These are phyloP conservation scores for Acanthococcus lagerstroemiae DNA, from an alignment of 2,888 invertebrate species.

Conservation along the genomic window DNA sequence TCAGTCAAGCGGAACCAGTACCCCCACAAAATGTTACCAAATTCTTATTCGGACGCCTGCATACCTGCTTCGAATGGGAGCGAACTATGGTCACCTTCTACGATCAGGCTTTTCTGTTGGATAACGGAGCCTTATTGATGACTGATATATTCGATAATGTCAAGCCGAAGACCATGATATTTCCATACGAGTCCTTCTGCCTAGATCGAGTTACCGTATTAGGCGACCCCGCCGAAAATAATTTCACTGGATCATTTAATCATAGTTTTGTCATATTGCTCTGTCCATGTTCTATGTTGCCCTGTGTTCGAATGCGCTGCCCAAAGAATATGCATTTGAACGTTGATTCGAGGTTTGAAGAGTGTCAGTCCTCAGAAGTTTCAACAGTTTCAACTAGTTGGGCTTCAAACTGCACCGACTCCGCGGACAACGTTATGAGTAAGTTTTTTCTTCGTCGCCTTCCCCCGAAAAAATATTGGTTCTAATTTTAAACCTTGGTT, in stretches of 20 bases:
- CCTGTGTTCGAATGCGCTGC: constrained; percentile 8
- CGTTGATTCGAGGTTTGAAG: background rate
- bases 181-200: constrained; percentile 23
- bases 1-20: background rate
- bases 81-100: constrained; percentile 15
- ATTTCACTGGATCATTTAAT: too few relatives aligned
- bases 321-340: background rate
- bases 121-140: constrained; percentile 28
- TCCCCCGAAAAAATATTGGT: too few relatives aligned
- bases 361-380: constrained; percentile 1
- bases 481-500: too few relatives aligned
- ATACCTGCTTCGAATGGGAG: constrained; percentile 12
- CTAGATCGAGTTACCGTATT: constrained; percentile 28
- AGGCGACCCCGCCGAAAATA: too few relatives aligned
- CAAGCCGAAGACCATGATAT: constrained; percentile 11
- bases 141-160: constrained; percentile 6
- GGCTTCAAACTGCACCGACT: constrained; percentile 8
- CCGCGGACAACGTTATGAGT: too few relatives aligned
- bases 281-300: background rate
- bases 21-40: background rate
- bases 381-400: background rate
- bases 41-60: constrained; percentile 8
- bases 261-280: constrained; percentile 16
- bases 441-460: too few relatives aligned
- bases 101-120: constrained; percentile 26